phyloP scores from a whole-genome alignment of 2,113 vertebrate species.

The Oenanthe melanoleuca region DNA sequence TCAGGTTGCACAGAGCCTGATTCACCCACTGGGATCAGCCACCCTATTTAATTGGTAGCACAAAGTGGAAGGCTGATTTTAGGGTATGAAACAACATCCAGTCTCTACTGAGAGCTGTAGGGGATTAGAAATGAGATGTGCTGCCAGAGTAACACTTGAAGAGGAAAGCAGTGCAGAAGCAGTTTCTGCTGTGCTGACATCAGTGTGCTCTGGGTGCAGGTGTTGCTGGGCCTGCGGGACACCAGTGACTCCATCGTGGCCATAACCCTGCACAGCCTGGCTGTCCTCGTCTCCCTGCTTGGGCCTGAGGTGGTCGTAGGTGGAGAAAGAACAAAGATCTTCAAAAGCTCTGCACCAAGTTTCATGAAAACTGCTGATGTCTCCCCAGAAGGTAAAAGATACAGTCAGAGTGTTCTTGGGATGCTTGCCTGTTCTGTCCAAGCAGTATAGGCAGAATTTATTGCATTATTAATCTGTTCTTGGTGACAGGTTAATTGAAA shows the following conservation, averaged over 20 bases:
- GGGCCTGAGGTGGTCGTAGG: conserved; percentile 96
- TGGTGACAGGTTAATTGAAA: neutral
- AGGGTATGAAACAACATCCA: neutral
- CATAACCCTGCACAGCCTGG: conserved; percentile 90
- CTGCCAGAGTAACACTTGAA: neutral
- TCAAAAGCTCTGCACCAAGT: conserved; percentile 91
- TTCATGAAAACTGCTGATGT: conserved; percentile 88
- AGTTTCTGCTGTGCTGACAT: neutral
- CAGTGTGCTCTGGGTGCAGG: conserved; percentile 66
- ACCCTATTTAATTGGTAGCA: neutral
- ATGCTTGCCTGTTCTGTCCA: neutral
- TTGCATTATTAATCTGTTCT: neutral
- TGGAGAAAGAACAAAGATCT: conserved; percentile 92
- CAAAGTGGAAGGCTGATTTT: neutral
- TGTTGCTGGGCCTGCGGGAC: conserved; percentile 93
- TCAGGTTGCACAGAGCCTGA: neutral
- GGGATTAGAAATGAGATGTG: neutral
- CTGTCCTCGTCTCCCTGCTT: conserved; percentile 90
- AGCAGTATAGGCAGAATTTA: neutral
- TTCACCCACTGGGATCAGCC: neutral
- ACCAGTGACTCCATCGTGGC: conserved; percentile 89
- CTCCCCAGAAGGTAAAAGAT: conserved; percentile 87
- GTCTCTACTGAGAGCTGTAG: neutral
- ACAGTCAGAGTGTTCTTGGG: neutral
- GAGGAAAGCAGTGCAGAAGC: neutral